These are phyloP conservation scores for Perccottus glenii DNA, from an alignment of 2,113 vertebrate species.

Conservation along the genomic window DNA sequence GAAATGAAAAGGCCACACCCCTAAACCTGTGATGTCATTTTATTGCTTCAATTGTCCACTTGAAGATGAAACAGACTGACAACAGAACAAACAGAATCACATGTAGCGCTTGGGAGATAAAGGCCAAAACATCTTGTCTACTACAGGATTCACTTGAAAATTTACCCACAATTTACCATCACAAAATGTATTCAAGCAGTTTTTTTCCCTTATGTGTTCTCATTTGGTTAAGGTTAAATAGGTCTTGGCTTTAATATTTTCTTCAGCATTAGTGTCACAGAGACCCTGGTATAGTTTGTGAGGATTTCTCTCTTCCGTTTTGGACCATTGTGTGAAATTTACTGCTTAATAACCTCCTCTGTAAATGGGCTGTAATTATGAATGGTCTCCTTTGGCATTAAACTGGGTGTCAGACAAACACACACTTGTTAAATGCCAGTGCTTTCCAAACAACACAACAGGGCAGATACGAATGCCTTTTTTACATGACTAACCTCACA, in stretches of 20 bases:
- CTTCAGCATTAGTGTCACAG: not conserved
- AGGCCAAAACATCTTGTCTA: too few relatives aligned
- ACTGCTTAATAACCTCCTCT: constrained; percentile 29
- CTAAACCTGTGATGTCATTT: too few relatives aligned
- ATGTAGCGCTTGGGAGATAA: too few relatives aligned
- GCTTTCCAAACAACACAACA: not conserved
- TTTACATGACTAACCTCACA: constrained; percentile 21
- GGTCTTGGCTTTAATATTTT: constrained; percentile 38
- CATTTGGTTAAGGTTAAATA: constrained; percentile 39
- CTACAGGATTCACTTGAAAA: too few relatives aligned
- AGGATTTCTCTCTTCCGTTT: not conserved
- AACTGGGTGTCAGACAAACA: constrained; percentile 17
- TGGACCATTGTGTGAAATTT: constrained; percentile 3
- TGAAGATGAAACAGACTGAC: too few relatives aligned
- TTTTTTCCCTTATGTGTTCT: not conserved
- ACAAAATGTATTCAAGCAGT: too few relatives aligned
- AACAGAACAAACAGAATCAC: too few relatives aligned
- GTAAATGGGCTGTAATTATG: constrained; percentile 39
- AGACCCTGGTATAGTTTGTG: not conserved
- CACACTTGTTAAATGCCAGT: constrained; percentile 35
- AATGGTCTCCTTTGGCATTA: constrained; percentile 18
- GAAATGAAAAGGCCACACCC: too few relatives aligned
- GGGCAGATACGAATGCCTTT: constrained; percentile 20
- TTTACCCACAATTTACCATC: too few relatives aligned
- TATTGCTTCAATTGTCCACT: too few relatives aligned